Percentiles rank a stretch among this genome's conserved stretches.
Conservation (phyloP, 2,797 vertebrate genomes). For the Sebastes trivittatus region DNA sequence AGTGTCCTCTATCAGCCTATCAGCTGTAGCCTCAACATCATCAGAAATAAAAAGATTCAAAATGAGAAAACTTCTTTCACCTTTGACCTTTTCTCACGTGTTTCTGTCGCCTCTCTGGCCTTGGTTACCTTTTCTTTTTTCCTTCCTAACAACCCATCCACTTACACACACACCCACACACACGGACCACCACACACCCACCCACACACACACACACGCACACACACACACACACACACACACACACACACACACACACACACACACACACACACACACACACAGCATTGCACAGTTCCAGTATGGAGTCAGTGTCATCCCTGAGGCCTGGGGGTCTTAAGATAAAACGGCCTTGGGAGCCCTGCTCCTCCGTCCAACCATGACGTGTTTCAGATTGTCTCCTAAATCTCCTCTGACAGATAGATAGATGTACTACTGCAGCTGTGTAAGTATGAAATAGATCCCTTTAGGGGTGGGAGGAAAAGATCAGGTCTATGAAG, state of each 20-base stretch:
- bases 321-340: neutral
- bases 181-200: neutral
- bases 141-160: neutral
- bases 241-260: neutral
- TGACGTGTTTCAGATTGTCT: constrained; percentile 65
- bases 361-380: constrained; percentile 27
- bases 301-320: neutral
- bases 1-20: neutral
- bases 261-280: neutral
- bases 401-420: constrained; percentile 67
- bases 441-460: constrained; percentile 45
- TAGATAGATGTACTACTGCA: constrained; percentile 50
- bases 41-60: neutral
- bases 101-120: neutral
- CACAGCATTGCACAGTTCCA: neutral
- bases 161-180: neutral
- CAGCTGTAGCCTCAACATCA: neutral
- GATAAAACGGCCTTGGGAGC: constrained; percentile 41
- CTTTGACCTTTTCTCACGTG: neutral
- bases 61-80: neutral
- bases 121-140: neutral
- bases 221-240: neutral
- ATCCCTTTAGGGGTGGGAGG: constrained; percentile 20
- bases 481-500: constrained; percentile 20
- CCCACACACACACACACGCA: neutral